Evolutionary conservation across 2,888 invertebrate genomes (phyloP).

Genomic region (Drosophila helvetica): DNA sequence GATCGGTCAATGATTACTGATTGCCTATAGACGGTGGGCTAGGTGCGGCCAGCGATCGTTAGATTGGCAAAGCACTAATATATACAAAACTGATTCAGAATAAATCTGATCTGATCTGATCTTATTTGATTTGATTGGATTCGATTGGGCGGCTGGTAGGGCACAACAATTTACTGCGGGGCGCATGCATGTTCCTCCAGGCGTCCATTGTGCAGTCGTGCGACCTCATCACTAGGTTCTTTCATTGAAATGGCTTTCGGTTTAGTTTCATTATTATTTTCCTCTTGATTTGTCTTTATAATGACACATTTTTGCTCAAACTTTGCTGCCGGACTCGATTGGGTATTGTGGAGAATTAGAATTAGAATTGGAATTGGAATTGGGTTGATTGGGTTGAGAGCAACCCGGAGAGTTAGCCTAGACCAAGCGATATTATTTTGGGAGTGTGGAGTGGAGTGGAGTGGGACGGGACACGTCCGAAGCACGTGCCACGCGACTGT

Average conservation of each 20-base stretch:
- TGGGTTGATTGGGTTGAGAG: conserved; percentile 3
- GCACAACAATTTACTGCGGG: background rate
- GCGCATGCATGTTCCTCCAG: conserved; percentile 67
- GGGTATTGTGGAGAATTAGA: conserved; percentile 60
- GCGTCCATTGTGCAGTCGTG: conserved; percentile 80
- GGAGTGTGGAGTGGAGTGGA: conserved; percentile 27
- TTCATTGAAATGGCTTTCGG: conserved; percentile 41
- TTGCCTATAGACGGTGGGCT: background rate
- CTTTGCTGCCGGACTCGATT: conserved; percentile 84
- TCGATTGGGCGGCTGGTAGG: background rate
- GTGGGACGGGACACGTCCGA: conserved; percentile 36
- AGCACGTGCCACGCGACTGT: conserved; percentile 8
- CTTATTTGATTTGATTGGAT: background rate
- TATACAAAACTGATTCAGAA: background rate
- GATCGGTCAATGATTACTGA: background rate
- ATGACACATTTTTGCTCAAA: conserved; percentile 83
- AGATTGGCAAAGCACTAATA: background rate
- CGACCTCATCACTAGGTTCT: conserved; percentile 77
- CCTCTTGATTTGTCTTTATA: conserved; percentile 78
- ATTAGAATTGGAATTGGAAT: background rate
- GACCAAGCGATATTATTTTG: conserved; percentile 79
- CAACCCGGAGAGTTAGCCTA: conserved; percentile 38
- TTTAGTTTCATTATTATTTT: conserved; percentile 48
- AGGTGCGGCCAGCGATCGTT: background rate
- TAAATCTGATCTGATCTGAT: background rate